phyloP scores from a whole-genome alignment of 1,140 invertebrate genomes.

The Ptiloglossa arizonensis region DNA sequence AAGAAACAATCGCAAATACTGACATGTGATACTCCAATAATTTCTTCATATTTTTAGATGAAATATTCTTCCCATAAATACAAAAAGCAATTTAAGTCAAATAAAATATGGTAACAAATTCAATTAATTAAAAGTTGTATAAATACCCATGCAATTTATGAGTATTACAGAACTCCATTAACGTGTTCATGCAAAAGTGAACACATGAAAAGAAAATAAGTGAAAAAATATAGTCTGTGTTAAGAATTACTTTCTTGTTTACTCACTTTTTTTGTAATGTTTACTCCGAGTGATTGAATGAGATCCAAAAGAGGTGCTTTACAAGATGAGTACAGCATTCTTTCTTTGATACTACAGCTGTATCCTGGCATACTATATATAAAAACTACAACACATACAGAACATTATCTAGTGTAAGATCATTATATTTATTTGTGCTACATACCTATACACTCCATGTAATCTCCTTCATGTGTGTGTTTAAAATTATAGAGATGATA shows the following conservation, averaged over 20 bases:
- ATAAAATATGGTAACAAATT: background rate
- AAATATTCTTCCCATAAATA: background rate
- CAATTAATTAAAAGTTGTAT: slow-evolving; percentile 5
- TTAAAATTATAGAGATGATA: slow-evolving; percentile 96
- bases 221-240: background rate
- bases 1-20: background rate
- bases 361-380: slow-evolving; percentile 99
- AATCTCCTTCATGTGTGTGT: slow-evolving; percentile 96
- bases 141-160: slow-evolving; percentile 12
- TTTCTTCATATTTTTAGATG: background rate
- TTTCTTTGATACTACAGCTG: slow-evolving; percentile 95
- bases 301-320: slow-evolving; percentile 93
- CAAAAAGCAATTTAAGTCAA: background rate
- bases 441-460: slow-evolving; percentile 89
- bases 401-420: background rate
- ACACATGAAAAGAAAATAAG: slow-evolving; percentile 7
- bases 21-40: background rate
- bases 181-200: slow-evolving; percentile 24
- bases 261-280: slow-evolving; percentile 91
- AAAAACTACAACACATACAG: slow-evolving; percentile 89
- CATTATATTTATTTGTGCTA: background rate
- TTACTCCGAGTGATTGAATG: slow-evolving; percentile 89
- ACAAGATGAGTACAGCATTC: slow-evolving; percentile 99
- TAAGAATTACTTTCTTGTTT: slow-evolving; percentile 16
- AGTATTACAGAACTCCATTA: slow-evolving; percentile 6